phyloP scores from a whole-genome alignment of 2,888 invertebrate species.

The Eupithecia subfuscata region DNA sequence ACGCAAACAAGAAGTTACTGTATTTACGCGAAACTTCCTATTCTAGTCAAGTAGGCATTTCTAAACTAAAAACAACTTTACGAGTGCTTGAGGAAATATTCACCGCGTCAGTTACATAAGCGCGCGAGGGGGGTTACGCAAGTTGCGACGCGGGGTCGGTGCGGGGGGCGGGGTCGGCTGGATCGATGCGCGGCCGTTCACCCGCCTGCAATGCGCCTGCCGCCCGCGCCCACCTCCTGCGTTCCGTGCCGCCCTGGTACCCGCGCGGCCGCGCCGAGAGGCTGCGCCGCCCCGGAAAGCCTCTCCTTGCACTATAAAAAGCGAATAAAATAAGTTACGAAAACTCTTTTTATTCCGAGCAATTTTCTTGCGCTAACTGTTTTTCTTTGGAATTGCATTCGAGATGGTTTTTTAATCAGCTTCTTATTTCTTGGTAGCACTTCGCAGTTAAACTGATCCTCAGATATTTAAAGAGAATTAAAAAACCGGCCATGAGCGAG shows the following conservation, averaged over 20 bases:
- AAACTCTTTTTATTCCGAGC: slow-evolving; percentile 18
- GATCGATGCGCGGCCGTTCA: slow-evolving; percentile 83
- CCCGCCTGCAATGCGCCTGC: slow-evolving; percentile 83
- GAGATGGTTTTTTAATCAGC: slow-evolving; percentile 1
- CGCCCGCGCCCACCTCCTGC: slow-evolving; percentile 48
- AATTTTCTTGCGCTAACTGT: slow-evolving; percentile 19
- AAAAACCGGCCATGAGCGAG: too few species aligned
- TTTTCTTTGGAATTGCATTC: slow-evolving; percentile 11
- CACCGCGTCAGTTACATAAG: slow-evolving; percentile 79
- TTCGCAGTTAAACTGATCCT: neutral
- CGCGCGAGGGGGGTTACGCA: slow-evolving; percentile 71
- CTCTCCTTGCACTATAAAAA: slow-evolving; percentile 24
- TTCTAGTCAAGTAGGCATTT: slow-evolving; percentile 32
- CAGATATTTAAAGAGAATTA: neutral
- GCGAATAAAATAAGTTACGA: slow-evolving; percentile 6
- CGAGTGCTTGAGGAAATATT: slow-evolving; percentile 65
- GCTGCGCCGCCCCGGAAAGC: slow-evolving; percentile 18
- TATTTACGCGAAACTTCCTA: slow-evolving; percentile 27
- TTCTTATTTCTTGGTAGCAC: neutral
- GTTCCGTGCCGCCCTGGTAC: slow-evolving; percentile 70
- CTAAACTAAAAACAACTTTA: slow-evolving; percentile 37
- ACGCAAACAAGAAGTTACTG: slow-evolving; percentile 30
- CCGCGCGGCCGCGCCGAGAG: slow-evolving; percentile 33
- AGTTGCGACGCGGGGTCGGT: slow-evolving; percentile 50
- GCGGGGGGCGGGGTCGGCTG: slow-evolving; percentile 48